A percentile compares a stretch with the other conserved stretches of the same genome.
phyloP scores from a whole-genome alignment of 2,797 vertebrate genomes.

The Clarias platycephalus region DNA sequence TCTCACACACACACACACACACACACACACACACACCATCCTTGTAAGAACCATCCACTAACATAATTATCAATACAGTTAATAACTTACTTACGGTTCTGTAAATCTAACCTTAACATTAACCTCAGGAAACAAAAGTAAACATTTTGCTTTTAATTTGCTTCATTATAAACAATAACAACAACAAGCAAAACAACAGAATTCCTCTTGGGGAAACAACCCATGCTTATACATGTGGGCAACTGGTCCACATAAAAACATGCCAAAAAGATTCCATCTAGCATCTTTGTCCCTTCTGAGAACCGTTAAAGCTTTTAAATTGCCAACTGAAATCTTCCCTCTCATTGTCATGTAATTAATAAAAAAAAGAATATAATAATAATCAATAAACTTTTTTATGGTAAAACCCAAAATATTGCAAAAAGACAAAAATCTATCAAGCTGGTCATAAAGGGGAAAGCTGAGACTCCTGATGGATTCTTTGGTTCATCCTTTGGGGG shows the following conservation, averaged over 20 bases:
- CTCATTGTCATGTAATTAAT: not conserved
- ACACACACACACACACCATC: conserved; percentile 1
- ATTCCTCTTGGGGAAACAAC: not conserved
- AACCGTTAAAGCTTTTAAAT: not conserved
- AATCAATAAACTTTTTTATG: not conserved
- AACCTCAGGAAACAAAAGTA: not conserved
- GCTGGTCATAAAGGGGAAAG: not conserved
- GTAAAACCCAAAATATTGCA: not conserved
- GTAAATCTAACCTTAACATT: not conserved
- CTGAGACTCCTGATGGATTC: not conserved
- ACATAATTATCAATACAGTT: not conserved
- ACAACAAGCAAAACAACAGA: not conserved
- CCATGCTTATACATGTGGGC: not conserved
- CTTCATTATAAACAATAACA: not conserved
- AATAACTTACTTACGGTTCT: not conserved
- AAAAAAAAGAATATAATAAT: too few relatives aligned
- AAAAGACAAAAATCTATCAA: not conserved
- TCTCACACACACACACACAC: not conserved
- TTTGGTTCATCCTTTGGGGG: not conserved
- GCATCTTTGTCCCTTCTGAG: not conserved
- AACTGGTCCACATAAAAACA: not conserved
- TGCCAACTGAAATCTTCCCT: not conserved
- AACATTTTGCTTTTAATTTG: not conserved
- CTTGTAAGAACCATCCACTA: not conserved
- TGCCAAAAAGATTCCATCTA: not conserved